These are phyloP conservation scores for Fopius arisanus DNA, from an alignment of 1,140 invertebrate species.

Conservation along the genomic window DNA sequence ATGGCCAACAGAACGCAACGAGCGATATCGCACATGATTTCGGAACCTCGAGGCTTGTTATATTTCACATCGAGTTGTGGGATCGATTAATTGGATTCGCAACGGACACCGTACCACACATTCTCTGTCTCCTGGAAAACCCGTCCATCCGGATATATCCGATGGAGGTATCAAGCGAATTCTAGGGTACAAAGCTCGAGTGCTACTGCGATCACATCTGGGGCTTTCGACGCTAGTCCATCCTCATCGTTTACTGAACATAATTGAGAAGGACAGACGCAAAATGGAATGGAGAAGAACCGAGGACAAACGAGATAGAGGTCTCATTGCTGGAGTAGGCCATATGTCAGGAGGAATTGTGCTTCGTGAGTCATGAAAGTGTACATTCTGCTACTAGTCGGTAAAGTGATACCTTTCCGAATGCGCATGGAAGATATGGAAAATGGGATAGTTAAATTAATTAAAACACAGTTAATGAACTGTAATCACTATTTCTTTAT, in stretches of 20 bases:
- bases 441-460: too few relatives aligned
- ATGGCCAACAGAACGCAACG: background rate
- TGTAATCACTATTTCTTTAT: too few relatives aligned
- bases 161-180: conserved; percentile 21
- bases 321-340: too few relatives aligned
- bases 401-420: too few relatives aligned
- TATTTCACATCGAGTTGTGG: background rate
- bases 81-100: conserved; percentile 30
- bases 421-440: too few relatives aligned
- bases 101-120: conserved; percentile 14
- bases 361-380: too few relatives aligned
- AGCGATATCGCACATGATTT: conserved; percentile 3
- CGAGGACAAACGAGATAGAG: too few relatives aligned
- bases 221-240: conserved; percentile 4
- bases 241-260: background rate
- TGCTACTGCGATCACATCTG: background rate
- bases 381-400: too few relatives aligned
- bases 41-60: background rate
- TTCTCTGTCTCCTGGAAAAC: background rate
- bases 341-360: too few relatives aligned
- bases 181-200: conserved; percentile 8
- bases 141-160: conserved; percentile 11
- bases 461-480: too few relatives aligned
- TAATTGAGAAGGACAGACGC: conserved; percentile 4
- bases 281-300: background rate